Conservation (phyloP, 2,797 vertebrate genomes). For the Malacoraja senta region DNA sequence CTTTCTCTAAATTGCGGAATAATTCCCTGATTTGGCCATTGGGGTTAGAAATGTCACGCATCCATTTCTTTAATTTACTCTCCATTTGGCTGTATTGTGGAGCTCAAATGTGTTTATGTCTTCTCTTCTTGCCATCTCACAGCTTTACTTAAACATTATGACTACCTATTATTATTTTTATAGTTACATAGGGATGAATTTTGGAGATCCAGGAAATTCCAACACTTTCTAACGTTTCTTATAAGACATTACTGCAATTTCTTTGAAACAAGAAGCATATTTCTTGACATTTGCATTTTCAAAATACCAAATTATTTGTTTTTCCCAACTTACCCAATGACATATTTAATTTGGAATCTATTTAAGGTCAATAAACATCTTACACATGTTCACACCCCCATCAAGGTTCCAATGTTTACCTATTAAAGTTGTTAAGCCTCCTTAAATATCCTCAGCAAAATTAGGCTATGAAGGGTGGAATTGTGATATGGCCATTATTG, state of each 20-base stretch:
- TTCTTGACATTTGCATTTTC: neutral
- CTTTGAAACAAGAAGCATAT: neutral
- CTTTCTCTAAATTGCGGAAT: too few species aligned
- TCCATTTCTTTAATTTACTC: too few species aligned
- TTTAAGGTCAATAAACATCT: neutral
- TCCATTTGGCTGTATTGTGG: too few species aligned
- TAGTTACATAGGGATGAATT: neutral
- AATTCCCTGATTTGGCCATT: too few species aligned
- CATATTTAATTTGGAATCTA: neutral
- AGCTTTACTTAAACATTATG: too few species aligned
- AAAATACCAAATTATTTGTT: neutral
- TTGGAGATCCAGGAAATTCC: neutral
- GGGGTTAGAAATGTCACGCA: too few species aligned
- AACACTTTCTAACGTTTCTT: neutral
- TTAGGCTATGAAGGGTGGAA: neutral
- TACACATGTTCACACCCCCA: too few species aligned
- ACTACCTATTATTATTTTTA: too few species aligned
- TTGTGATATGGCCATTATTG: too few species aligned
- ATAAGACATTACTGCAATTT: neutral
- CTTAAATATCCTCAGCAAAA: neutral
- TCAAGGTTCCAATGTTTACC: neutral
- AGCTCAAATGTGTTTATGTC: too few species aligned
- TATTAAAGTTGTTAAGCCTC: neutral
- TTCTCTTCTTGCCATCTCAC: too few species aligned
- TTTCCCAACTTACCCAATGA: neutral